phyloP scores from a whole-genome alignment of 2,888 invertebrate species.

The Sinohyriopsis cumingii region DNA sequence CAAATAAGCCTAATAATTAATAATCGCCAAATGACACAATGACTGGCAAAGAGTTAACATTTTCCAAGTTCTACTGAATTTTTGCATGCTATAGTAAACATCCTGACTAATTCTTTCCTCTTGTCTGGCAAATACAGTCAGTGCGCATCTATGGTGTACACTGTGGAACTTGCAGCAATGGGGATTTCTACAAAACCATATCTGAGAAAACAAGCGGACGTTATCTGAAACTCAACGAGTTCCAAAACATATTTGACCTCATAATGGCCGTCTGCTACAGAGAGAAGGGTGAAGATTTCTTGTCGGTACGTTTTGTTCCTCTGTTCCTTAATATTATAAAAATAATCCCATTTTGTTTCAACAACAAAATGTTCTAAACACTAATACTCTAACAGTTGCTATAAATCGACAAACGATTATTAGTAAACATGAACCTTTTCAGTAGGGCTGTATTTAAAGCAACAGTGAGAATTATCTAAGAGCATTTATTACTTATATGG shows the following conservation, averaged over 20 bases:
- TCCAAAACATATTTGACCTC: constrained; percentile 62
- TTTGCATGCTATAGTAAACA: no score
- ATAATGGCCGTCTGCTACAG: constrained; percentile 68
- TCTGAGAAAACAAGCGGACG: constrained; percentile 54
- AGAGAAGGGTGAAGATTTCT: constrained; percentile 54
- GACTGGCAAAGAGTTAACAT: no score
- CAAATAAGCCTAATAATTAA: no score
- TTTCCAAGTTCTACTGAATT: no score
- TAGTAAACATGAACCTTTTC: no score
- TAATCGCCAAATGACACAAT: no score
- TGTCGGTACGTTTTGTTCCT: constrained; percentile 32
- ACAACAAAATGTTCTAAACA: neutral
- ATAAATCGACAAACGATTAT: no score
- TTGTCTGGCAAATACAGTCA: constrained; percentile 25
- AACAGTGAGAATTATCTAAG: no score
- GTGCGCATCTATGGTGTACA: constrained; percentile 55
- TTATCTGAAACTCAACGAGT: constrained; percentile 57
- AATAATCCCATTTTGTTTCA: neutral
- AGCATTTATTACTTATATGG: no score
- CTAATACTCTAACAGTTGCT: no score
- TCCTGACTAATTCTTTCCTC: no score
- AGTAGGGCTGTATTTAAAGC: no score
- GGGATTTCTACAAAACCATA: constrained; percentile 52
- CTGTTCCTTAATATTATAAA: neutral
- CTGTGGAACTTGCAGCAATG: constrained; percentile 20